Evolutionary conservation across 1,140 invertebrate species (phyloP).

Genomic region (Artemia franciscana): DNA sequence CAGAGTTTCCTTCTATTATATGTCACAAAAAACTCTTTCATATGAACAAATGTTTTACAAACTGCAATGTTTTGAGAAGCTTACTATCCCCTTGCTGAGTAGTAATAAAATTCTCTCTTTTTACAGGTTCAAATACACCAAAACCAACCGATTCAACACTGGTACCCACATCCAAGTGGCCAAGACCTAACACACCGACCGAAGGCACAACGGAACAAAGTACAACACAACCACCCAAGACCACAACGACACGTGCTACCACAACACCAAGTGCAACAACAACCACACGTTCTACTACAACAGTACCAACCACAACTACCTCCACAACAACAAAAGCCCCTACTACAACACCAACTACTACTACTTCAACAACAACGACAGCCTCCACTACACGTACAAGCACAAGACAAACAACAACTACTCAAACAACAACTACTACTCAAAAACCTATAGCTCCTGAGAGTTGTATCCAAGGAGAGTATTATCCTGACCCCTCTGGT

Average conservation of each 20-base stretch:
- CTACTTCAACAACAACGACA: not conserved
- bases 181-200: no score
- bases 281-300: not conserved
- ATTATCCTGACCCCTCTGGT: not conserved
- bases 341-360: not conserved
- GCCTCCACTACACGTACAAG: not conserved
- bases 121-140: no score
- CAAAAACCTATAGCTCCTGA: constrained; percentile 17
- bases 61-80: no score
- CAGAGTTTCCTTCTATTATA: no score
- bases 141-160: no score
- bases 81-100: no score
- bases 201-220: not conserved
- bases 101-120: no score
- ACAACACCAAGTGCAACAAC: not conserved
- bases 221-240: not conserved
- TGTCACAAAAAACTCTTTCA: no score
- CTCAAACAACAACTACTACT: not conserved
- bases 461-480: constrained; percentile 6
- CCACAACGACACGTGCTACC: not conserved
- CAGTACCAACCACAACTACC: not conserved
- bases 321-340: not conserved
- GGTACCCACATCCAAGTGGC: no score
- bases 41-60: no score
- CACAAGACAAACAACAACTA: not conserved